Percentiles rank a stretch among this genome's conserved stretches.
phyloP scores from a whole-genome alignment of 2,113 vertebrate genomes.

The Gymnorhina tibicen region DNA sequence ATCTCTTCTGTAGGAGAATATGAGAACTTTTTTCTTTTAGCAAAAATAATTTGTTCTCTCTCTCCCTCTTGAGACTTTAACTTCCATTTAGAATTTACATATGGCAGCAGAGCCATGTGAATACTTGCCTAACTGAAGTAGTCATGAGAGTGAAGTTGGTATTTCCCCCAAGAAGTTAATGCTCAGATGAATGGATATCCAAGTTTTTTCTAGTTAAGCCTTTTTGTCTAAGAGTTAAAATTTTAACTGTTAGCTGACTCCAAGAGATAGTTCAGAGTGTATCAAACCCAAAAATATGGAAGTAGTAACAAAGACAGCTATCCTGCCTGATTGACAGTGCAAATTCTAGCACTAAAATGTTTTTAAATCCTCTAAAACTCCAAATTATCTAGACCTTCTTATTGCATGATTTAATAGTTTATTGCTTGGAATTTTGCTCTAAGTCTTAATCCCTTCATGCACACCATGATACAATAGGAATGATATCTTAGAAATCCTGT shows the following conservation, averaged over 20 bases:
- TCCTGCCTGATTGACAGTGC: not conserved
- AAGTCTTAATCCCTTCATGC: not conserved
- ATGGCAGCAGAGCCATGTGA: not conserved
- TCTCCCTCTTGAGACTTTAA: not conserved
- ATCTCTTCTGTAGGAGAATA: not conserved
- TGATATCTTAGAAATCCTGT: not conserved
- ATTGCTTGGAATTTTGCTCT: not conserved
- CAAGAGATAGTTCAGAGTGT: not conserved
- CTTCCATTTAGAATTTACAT: not conserved
- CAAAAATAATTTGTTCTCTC: not conserved
- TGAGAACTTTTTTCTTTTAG: not conserved
- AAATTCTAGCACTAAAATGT: not conserved
- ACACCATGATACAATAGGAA: not conserved
- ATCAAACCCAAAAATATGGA: not conserved
- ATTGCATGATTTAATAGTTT: not conserved
- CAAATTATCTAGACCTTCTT: not conserved
- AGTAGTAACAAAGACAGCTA: not conserved
- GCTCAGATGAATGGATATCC: not conserved
- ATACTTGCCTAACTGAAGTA: not conserved
- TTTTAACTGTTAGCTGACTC: not conserved
- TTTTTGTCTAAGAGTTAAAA: not conserved
- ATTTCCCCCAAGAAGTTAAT: not conserved
- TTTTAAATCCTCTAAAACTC: not conserved
- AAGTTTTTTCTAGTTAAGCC: not conserved
- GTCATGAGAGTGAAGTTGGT: not conserved